Evolutionary conservation across 2,797 vertebrate genomes (phyloP).

Genomic region (Phoxinus dragarum): DNA sequence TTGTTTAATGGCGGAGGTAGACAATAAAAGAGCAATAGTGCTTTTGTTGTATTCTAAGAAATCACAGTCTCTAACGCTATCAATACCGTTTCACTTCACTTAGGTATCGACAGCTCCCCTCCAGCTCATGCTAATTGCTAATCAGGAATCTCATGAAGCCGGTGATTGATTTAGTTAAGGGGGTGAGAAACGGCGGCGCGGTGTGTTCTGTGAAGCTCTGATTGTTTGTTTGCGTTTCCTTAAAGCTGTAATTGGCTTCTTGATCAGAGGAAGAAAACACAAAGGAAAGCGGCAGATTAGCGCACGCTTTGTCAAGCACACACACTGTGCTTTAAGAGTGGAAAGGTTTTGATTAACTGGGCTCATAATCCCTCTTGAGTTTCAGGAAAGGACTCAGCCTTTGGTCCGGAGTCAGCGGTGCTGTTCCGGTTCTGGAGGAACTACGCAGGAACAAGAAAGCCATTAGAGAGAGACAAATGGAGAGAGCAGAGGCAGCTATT

Average conservation of each 20-base stretch:
- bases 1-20: neutral
- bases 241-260: slow-evolving; percentile 60
- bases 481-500: slow-evolving; percentile 22
- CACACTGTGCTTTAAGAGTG: slow-evolving; percentile 48
- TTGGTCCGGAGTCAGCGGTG: slow-evolving; percentile 36
- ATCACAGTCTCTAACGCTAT: slow-evolving; percentile 37
- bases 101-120: slow-evolving; percentile 44
- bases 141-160: slow-evolving; percentile 55
- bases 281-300: slow-evolving; percentile 56
- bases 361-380: slow-evolving; percentile 62
- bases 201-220: slow-evolving; percentile 37
- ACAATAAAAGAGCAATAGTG: slow-evolving; percentile 12
- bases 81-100: slow-evolving; percentile 34
- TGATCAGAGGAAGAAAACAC: slow-evolving; percentile 58
- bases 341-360: slow-evolving; percentile 59
- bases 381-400: slow-evolving; percentile 43
- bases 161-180: slow-evolving; percentile 54
- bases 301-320: slow-evolving; percentile 50
- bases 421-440: slow-evolving; percentile 55
- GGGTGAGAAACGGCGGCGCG: neutral
- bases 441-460: slow-evolving; percentile 41
- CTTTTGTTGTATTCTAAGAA: slow-evolving; percentile 15
- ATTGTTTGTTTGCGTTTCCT: slow-evolving; percentile 56
- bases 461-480: slow-evolving; percentile 44
- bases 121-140: slow-evolving; percentile 52